phyloP scores from a whole-genome alignment of 2,888 invertebrate species.

The Nycteola revayana region DNA sequence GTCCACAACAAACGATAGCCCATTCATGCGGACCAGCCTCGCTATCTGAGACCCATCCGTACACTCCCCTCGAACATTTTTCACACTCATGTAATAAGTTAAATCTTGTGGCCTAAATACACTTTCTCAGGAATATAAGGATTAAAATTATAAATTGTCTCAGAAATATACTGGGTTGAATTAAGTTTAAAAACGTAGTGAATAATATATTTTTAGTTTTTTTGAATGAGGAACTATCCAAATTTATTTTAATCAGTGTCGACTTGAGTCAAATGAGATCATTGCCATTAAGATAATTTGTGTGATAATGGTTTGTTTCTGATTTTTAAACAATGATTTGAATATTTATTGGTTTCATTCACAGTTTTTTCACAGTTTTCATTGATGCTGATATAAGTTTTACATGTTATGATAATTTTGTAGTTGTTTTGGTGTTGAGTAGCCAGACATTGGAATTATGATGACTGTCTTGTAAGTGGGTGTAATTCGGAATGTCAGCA shows the following conservation, averaged over 20 bases:
- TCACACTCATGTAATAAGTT: too few species aligned
- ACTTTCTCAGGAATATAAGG: constrained; percentile 18
- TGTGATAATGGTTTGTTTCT: constrained; percentile 43
- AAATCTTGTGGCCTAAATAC: too few species aligned
- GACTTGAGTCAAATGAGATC: constrained; percentile 62
- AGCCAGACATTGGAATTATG: constrained; percentile 10
- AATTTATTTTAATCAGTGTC: constrained; percentile 58
- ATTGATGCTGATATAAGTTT: constrained; percentile 2
- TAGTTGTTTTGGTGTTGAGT: constrained; percentile 13
- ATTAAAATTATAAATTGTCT: not conserved
- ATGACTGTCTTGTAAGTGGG: constrained; percentile 16
- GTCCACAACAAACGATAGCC: constrained; percentile 63
- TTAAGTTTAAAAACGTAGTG: constrained; percentile 50
- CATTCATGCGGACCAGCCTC: constrained; percentile 67
- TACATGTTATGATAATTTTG: constrained; percentile 21
- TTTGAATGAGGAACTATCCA: constrained; percentile 59
- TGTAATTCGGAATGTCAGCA: constrained; percentile 28
- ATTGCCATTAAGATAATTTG: constrained; percentile 67
- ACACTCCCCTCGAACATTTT: constrained; percentile 36
- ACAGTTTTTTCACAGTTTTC: constrained; percentile 19
- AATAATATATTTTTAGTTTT: constrained; percentile 70
- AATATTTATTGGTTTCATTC: constrained; percentile 42
- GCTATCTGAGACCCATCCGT: constrained; percentile 47
- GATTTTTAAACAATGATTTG: constrained; percentile 37
- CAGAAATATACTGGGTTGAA: constrained; percentile 23